Evolutionary conservation across 2,113 vertebrate genomes (phyloP).

Genomic region (Phainopepla nitens): DNA sequence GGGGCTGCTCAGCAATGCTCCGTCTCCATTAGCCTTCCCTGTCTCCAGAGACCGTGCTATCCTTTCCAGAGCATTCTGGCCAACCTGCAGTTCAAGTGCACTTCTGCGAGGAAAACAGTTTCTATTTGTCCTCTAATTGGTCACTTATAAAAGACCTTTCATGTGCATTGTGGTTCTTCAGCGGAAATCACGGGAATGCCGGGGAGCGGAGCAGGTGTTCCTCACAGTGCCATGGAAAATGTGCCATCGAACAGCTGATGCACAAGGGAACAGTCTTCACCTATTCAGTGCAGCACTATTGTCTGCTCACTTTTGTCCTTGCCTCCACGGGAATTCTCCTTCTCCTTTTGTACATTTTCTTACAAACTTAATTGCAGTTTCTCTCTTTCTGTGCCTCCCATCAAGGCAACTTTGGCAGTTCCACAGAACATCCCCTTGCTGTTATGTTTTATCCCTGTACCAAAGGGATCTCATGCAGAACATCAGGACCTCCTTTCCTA

Average conservation of each 20-base stretch:
- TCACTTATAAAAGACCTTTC: neutral
- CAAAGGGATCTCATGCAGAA: neutral
- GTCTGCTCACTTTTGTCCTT: neutral
- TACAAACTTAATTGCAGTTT: neutral
- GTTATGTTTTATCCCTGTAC: neutral
- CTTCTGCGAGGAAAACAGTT: neutral
- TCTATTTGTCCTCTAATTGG: neutral
- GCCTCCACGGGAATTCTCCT: neutral
- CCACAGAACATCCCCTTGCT: neutral
- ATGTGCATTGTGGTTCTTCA: neutral
- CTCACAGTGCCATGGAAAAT: neutral
- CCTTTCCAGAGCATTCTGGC: neutral
- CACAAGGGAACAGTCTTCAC: neutral
- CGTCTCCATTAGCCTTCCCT: neutral
- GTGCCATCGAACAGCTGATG: neutral
- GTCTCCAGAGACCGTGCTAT: rapidly evolving
- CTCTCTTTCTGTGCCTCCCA: neutral
- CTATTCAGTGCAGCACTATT: neutral
- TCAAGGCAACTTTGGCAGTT: neutral
- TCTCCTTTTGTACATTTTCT: neutral
- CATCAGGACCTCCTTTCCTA: neutral
- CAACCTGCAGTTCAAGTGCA: neutral
- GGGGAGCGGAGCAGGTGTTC: neutral
- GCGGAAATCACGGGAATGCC: neutral
- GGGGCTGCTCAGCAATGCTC: neutral